phyloP scores from a whole-genome alignment of 2,888 invertebrate species.

The Phymatocera aterrima region DNA sequence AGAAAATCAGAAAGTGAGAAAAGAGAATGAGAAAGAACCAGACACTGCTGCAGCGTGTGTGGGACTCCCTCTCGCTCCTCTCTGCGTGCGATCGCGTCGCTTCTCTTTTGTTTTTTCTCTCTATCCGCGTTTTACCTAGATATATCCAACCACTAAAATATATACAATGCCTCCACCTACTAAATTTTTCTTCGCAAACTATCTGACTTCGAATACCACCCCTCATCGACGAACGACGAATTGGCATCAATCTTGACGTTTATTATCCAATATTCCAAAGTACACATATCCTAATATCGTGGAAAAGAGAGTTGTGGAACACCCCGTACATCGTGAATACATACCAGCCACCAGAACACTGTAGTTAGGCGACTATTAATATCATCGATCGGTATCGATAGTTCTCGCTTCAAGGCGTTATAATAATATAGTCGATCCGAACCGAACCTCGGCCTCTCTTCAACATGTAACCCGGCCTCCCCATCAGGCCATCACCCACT shows the following conservation, averaged over 20 bases:
- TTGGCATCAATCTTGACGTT: too few relatives aligned
- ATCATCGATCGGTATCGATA: constrained; percentile 71
- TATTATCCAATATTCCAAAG: not conserved
- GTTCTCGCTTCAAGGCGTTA: constrained; percentile 68
- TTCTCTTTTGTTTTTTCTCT: constrained; percentile 14
- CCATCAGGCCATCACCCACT: constrained; percentile 41
- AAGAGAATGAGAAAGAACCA: not conserved
- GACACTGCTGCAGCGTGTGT: constrained; percentile 26
- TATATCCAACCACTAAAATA: too few relatives aligned
- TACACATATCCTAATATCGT: not conserved
- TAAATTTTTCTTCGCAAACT: too few relatives aligned
- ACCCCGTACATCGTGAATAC: not conserved
- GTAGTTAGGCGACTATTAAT: constrained; percentile 72
- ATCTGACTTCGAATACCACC: too few relatives aligned
- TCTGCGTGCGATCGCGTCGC: constrained; percentile 29
- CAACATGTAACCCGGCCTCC: constrained; percentile 50
- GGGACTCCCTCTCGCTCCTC: constrained; percentile 15
- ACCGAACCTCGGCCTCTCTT: constrained; percentile 51
- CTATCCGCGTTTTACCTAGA: not conserved
- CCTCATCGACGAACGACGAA: too few relatives aligned
- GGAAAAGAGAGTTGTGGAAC: not conserved
- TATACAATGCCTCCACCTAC: too few relatives aligned
- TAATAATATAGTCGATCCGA: constrained; percentile 67
- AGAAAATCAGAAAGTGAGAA: not conserved
- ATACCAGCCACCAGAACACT: constrained; percentile 58